Evolutionary conservation across 2,113 vertebrate genomes (phyloP).

Genomic region (Nibea coibor): DNA sequence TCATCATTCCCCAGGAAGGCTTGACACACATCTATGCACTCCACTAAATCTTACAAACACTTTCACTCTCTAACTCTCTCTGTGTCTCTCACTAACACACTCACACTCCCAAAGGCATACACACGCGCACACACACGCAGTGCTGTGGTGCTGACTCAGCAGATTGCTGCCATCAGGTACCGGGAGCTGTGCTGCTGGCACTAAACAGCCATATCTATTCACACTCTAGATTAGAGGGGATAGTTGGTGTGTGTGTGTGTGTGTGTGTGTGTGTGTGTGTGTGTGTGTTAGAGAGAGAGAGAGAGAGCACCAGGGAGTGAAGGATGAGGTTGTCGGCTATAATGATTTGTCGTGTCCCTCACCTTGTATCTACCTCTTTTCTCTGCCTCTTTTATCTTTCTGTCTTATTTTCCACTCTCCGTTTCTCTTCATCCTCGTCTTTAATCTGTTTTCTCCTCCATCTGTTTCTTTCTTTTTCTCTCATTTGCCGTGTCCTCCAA

Average conservation of each 20-base stretch:
- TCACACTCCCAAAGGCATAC: conserved; percentile 2
- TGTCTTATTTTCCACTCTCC: conserved; percentile 49
- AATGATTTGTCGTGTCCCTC: conserved; percentile 71
- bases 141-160: conserved; percentile 73
- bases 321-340: conserved; percentile 69
- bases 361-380: conserved; percentile 51
- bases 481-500: conserved; percentile 17
- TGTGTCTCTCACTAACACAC: conserved; percentile 26
- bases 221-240: conserved; percentile 71
- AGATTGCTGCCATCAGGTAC: conserved; percentile 71
- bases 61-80: conserved; percentile 32
- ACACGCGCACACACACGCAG: conserved; percentile 13
- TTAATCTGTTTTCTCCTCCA: conserved; percentile 50
- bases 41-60: conserved; percentile 57
- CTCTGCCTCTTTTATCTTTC: conserved; percentile 39
- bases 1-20: conserved; percentile 58
- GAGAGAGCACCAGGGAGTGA: conserved; percentile 58
- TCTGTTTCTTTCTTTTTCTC: conserved; percentile 33
- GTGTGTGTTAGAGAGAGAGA: conserved; percentile 21
- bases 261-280: conserved; percentile 44
- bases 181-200: conserved; percentile 69
- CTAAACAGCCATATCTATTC: conserved; percentile 79
- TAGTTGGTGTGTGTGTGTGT: conserved; percentile 40
- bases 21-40: conserved; percentile 47
- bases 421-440: conserved; percentile 40